Conservation (phyloP, 2,797 vertebrate genomes). For the Huso huso region DNA sequence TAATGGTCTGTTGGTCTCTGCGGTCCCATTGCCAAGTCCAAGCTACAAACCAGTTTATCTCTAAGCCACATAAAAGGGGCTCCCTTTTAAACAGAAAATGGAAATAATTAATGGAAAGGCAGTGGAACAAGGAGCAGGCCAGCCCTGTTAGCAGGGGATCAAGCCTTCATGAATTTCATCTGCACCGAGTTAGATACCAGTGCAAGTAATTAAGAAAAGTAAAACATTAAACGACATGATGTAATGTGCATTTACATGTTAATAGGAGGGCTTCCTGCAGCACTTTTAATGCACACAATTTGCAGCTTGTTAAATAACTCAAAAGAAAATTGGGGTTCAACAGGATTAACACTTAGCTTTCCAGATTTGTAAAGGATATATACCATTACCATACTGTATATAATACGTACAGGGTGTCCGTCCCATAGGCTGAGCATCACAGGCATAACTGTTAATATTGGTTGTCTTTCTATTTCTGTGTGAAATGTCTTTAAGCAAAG, state of each 20-base stretch:
- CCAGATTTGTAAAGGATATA: background rate
- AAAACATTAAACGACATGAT: constrained; percentile 63
- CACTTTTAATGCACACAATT: background rate
- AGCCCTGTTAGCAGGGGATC: constrained; percentile 17
- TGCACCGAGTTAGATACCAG: constrained; percentile 56
- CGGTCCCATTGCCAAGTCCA: constrained; percentile 45
- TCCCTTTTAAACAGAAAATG: constrained; percentile 36
- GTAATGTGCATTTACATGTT: constrained; percentile 57
- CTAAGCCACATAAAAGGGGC: constrained; percentile 48
- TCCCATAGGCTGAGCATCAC: too few species aligned
- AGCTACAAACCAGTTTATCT: constrained; percentile 49
- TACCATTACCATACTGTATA: too few species aligned
- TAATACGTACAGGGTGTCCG: too few species aligned
- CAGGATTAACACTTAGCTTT: background rate
- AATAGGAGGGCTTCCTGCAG: constrained; percentile 37
- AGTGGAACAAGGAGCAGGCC: constrained; percentile 34
- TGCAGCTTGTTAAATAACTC: background rate
- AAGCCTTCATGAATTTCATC: constrained; percentile 39
- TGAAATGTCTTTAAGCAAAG: too few species aligned
- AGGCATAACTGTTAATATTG: too few species aligned
- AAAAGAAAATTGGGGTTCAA: background rate
- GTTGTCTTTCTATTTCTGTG: too few species aligned
- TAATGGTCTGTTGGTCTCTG: constrained; percentile 48
- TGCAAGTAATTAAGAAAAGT: constrained; percentile 62
- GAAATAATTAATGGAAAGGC: constrained; percentile 47